phyloP scores from a whole-genome alignment of 2,113 vertebrate species.

The Brachyhypopomus occidentalis region DNA sequence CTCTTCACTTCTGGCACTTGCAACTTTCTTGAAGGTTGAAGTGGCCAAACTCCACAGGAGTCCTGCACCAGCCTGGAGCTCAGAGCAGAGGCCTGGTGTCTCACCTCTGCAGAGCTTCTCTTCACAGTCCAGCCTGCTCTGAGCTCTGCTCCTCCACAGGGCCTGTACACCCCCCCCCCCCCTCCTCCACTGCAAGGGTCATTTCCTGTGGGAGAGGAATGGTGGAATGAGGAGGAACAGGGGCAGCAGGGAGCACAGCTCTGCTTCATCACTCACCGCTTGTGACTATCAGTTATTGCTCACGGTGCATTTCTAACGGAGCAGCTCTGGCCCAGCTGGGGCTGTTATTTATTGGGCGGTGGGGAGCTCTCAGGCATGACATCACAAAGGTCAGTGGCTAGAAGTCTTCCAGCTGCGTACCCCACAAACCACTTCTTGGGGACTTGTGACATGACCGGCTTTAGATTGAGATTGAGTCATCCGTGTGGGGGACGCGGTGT shows the following conservation, averaged over 20 bases:
- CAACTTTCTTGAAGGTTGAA: too few species aligned
- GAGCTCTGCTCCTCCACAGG: too few species aligned
- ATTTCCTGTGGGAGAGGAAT: conserved; percentile 62
- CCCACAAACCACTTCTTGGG: background rate
- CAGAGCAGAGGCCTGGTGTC: too few species aligned
- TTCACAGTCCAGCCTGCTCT: too few species aligned
- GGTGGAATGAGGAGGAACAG: conserved; percentile 82
- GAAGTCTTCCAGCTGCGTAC: conserved; percentile 35
- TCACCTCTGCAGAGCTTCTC: too few species aligned
- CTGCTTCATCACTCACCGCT: conserved; percentile 81
- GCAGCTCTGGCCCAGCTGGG: conserved; percentile 40
- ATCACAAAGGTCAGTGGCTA: conserved; percentile 76
- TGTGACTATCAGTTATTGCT: conserved; percentile 84
- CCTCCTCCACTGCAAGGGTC: conserved; percentile 60
- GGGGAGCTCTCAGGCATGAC: conserved; percentile 69
- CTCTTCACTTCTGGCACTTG: background rate
- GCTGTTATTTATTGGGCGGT: conserved; percentile 76
- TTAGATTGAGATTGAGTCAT: conserved; percentile 59
- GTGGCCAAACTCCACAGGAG: too few species aligned
- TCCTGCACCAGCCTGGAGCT: too few species aligned
- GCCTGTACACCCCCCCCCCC: too few species aligned
- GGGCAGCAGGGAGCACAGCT: conserved; percentile 75
- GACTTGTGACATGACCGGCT: conserved; percentile 49
- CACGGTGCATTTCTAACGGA: conserved; percentile 77
- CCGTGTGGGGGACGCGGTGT: conserved; percentile 48